phyloP scores from a whole-genome alignment of 1,140 invertebrate species.

The Ectropis grisescens region DNA sequence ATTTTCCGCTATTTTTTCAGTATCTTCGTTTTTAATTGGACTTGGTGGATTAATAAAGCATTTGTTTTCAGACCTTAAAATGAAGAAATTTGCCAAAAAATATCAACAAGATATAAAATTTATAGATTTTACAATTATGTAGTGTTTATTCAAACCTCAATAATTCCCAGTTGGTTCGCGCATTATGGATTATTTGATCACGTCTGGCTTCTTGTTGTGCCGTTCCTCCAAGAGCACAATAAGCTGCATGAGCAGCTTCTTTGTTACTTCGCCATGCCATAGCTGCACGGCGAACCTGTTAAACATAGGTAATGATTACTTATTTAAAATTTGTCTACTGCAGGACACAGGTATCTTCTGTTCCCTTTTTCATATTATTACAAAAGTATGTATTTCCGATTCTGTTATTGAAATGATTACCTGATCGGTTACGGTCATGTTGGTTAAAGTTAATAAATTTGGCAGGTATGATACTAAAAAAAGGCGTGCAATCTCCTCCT shows the following conservation, averaged over 20 bases:
- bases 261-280: constrained; percentile 82
- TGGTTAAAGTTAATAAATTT: constrained; percentile 77
- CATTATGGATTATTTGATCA: constrained; percentile 85
- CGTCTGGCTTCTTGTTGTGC: constrained; percentile 76
- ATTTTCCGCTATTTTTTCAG: constrained; percentile 41
- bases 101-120: no score
- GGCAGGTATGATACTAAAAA: constrained; percentile 84
- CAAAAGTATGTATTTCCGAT: background rate
- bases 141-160: no score
- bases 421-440: constrained; percentile 83
- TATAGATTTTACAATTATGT: no score
- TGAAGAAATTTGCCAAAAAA: no score
- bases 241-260: constrained; percentile 77
- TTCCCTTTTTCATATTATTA: no score
- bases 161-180: constrained; percentile 85
- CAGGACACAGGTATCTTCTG: no score
- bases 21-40: constrained; percentile 29
- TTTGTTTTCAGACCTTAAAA: constrained; percentile 73
- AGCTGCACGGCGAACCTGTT: constrained; percentile 77
- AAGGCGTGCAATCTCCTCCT: constrained; percentile 81
- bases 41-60: constrained; percentile 34
- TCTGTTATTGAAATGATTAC: constrained; percentile 20
- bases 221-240: constrained; percentile 76
- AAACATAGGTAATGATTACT: background rate
- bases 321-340: background rate